A percentile compares a stretch with the other conserved stretches of the same genome.
These are phyloP conservation scores for Tringa solitaria DNA, from an alignment of 2,113 vertebrate genomes.

Conservation along the genomic window DNA sequence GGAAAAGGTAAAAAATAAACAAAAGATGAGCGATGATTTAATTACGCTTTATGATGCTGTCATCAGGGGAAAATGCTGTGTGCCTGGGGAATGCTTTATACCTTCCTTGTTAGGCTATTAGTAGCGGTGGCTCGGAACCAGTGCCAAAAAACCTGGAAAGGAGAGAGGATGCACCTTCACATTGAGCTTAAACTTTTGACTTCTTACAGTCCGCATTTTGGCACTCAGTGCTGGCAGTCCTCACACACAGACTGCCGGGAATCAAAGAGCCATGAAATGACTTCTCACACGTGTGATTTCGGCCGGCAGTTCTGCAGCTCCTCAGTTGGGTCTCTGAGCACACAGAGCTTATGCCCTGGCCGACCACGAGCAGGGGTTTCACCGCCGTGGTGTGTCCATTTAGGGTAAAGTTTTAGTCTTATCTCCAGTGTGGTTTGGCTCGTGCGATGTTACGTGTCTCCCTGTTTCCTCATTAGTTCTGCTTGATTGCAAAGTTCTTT, in stretches of 20 bases:
- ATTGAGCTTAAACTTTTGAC: background rate
- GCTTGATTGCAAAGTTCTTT: slow-evolving; percentile 28
- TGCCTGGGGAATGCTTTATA: background rate
- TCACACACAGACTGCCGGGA: rapidly evolving
- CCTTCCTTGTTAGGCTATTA: background rate
- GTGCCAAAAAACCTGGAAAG: background rate
- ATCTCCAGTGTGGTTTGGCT: background rate
- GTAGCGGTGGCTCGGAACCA: background rate
- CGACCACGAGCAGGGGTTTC: background rate
- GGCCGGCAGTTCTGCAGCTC: background rate
- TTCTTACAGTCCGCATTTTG: background rate
- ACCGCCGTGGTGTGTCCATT: background rate
- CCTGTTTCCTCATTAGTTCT: slow-evolving; percentile 8
- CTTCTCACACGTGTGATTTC: background rate
- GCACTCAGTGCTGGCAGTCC: background rate
- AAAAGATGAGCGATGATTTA: background rate
- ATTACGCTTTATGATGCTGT: background rate
- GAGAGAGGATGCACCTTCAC: background rate
- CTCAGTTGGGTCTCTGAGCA: background rate
- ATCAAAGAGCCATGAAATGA: rapidly evolving
- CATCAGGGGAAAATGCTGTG: background rate
- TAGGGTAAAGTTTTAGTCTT: slow-evolving; percentile 36
- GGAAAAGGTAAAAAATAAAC: background rate
- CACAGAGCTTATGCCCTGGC: rapidly evolving
- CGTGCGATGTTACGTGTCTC: background rate